Evolutionary conservation across 1,140 invertebrate genomes (phyloP), one percentile per base, ranked within the genome.

Genomic region (Drosophila burlai): DNA sequence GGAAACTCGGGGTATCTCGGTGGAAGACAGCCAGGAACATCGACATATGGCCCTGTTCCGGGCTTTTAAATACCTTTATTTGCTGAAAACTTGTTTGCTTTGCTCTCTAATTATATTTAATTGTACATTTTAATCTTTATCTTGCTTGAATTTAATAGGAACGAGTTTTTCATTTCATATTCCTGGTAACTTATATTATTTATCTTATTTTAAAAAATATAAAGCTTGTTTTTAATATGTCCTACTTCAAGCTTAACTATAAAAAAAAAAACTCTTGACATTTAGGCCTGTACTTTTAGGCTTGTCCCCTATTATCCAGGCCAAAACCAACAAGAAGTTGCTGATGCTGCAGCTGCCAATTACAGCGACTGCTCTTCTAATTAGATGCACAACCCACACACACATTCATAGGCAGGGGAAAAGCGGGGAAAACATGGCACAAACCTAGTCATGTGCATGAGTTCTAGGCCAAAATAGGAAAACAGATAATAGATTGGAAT

Each of bases 311-410:
- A 24, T 72, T 38, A 21, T 49, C 67, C 66, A 29, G 7, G 11
- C 31, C 21, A 21, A 72, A 49, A 29, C n/a, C 4, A 73, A 71
- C 46, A 49, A 54, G 59, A 81, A 74, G 36, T 13, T 31, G 67
- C 66, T 59, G 68, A 49, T 60, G 59, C 47, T 60, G 80, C 80
- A 78, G 63, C 45, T 83, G 65, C 64, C 81, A 83, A 83, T 83
- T 80, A 76, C 50, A 46, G 54, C 43, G 42, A 54, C 50, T 76
- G 76, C 69, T 80, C 52, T 71, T 65, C 57, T 83, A 83, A 83
- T 83, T 83, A 83, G 76, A 59, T 64, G 69, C 63, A 76, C 55
- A 50, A 46, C 54, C 57, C 40, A 46, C 34, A 5, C 18, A 26
- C 21, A 59, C 50, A 50, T 3, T 5, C 36, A 21, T 11, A 11